phyloP scores from a whole-genome alignment of 2,797 vertebrate species.

The Phylloscopus collybita region DNA sequence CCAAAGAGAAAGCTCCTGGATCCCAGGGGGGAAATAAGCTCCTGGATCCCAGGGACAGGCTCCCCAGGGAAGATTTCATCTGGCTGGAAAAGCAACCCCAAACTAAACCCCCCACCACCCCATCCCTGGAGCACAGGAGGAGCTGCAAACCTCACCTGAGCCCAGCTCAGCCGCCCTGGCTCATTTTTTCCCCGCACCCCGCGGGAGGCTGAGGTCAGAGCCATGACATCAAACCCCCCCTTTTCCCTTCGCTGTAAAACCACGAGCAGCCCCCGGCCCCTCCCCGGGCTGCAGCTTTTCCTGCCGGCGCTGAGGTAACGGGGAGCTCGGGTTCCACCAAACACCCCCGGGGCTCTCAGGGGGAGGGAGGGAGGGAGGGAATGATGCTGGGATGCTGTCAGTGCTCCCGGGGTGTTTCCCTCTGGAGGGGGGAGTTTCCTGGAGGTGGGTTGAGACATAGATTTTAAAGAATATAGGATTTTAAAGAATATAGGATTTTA shows the following conservation, averaged over 20 bases:
- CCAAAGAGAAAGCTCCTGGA: background rate
- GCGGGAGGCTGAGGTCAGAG: background rate
- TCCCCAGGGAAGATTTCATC: too few species aligned
- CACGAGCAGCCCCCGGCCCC: too few species aligned
- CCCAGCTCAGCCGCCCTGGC: background rate
- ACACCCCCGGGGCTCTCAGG: too few species aligned
- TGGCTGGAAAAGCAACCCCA: too few species aligned
- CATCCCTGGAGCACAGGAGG: background rate
- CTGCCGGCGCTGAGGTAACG: background rate
- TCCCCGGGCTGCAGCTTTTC: background rate
- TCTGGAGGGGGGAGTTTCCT: constrained; percentile 47
- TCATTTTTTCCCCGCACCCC: background rate
- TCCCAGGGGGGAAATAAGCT: too few species aligned
- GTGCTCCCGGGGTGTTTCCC: background rate
- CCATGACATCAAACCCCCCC: background rate
- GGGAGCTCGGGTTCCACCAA: too few species aligned
- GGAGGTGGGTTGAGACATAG: background rate
- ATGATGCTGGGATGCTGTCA: constrained; percentile 5
- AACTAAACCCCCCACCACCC: too few species aligned
- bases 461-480: too few species aligned
- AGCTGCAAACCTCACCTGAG: background rate
- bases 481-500: too few species aligned
- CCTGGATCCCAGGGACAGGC: too few species aligned
- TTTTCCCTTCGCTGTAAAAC: too few species aligned
- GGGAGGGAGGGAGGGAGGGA: background rate